A percentile compares a stretch with the other conserved stretches of the same genome.
Conservation (phyloP, 2,888 invertebrate species). For the Nomada ruficornis region DNA sequence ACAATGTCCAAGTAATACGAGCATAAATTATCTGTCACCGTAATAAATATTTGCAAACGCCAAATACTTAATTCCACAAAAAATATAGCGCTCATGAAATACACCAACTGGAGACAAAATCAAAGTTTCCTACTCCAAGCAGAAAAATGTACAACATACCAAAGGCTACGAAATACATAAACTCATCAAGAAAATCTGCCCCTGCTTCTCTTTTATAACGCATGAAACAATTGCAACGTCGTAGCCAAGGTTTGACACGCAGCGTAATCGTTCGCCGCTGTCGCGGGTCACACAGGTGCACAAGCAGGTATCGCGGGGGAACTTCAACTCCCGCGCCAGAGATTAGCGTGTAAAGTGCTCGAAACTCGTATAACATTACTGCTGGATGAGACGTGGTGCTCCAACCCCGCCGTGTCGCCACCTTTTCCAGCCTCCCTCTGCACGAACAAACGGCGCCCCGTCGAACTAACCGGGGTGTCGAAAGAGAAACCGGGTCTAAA, state of each 20-base stretch:
- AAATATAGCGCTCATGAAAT: neutral
- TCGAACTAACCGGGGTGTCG: constrained; percentile 29
- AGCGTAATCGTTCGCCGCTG: constrained; percentile 39
- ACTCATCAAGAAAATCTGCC: neutral
- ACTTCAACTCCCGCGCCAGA: constrained; percentile 58
- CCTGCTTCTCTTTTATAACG: neutral
- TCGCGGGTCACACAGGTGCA: constrained; percentile 27
- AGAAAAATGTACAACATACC: neutral
- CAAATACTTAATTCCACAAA: neutral
- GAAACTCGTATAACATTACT: constrained; percentile 76
- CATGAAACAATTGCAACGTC: neutral
- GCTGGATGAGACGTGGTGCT: constrained; percentile 57
- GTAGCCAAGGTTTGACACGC: constrained; percentile 19
- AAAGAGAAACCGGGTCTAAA: constrained; percentile 65
- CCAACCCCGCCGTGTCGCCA: neutral
- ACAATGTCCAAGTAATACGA: too few species aligned
- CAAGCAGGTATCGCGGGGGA: constrained; percentile 11
- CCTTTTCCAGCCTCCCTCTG: constrained; percentile 3
- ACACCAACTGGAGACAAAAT: neutral
- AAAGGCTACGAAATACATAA: neutral
- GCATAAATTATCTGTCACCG: too few species aligned
- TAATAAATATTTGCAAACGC: neutral
- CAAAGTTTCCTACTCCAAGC: neutral
- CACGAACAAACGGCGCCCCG: constrained; percentile 16
- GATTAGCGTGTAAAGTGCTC: constrained; percentile 77